phyloP scores from a whole-genome alignment of 2,113 vertebrate species.

The Ctenodactylus gundi region DNA sequence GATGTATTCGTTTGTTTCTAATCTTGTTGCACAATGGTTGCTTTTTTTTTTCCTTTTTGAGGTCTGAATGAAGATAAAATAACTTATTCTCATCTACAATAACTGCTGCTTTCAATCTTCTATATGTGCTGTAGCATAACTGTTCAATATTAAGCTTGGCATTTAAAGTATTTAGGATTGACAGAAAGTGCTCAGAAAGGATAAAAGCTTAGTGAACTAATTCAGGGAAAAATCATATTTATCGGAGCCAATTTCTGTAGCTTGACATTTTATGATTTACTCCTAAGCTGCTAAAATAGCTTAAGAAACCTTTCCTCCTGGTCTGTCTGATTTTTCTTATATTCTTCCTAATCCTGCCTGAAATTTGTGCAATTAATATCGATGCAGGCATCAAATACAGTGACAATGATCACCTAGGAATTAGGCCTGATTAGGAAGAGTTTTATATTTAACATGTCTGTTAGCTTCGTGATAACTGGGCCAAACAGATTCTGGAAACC shows the following conservation, averaged over 20 bases:
- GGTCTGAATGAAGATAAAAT: slow-evolving; percentile 70
- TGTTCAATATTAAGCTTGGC: slow-evolving; percentile 78
- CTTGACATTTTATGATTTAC: slow-evolving; percentile 86
- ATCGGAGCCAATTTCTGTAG: slow-evolving; percentile 84
- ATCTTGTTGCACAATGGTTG: slow-evolving; percentile 13
- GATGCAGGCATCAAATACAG: slow-evolving; percentile 54
- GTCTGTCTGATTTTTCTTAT: slow-evolving; percentile 66
- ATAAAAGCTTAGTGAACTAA: slow-evolving; percentile 84
- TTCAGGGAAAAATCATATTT: slow-evolving; percentile 81
- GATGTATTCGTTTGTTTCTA: slow-evolving; percentile 28
- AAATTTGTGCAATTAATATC: slow-evolving; percentile 80
- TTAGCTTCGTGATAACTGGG: slow-evolving; percentile 22
- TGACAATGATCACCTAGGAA: slow-evolving; percentile 68
- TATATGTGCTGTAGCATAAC: slow-evolving; percentile 69
- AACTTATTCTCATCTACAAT: slow-evolving; percentile 49
- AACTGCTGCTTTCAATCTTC: slow-evolving; percentile 58
- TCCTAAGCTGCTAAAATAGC: slow-evolving; percentile 85
- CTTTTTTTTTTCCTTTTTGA: not conserved
- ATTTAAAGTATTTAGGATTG: slow-evolving; percentile 80
- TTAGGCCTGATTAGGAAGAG: slow-evolving; percentile 66
- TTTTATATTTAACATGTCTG: slow-evolving; percentile 29
- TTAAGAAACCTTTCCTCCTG: slow-evolving; percentile 82
- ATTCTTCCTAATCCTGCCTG: slow-evolving; percentile 80
- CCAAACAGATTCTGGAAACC: not conserved
- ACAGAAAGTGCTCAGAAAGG: slow-evolving; percentile 80